Base-by-base conservation (phyloP, 2,888 invertebrate genomes). In the Plagodis pulveraria region DNA sequence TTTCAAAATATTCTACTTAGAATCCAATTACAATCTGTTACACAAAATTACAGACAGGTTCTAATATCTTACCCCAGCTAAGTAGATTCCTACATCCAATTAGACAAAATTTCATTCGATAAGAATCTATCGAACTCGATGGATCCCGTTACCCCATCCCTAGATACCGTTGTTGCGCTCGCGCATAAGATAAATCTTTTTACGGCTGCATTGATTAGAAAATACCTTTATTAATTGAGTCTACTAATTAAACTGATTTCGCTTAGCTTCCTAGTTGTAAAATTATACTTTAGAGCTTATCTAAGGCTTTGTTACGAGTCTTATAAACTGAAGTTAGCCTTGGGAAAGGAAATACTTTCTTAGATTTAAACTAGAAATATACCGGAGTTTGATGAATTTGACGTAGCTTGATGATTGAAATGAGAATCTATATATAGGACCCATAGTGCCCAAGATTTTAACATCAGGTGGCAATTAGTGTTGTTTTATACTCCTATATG, bases 161-260 rank as follows among this genome's bases (percentile, higher is more conserved):
- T 72, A 80, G 74, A 74, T 9, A 52, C 51, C 59, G 59, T 55
- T 59, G 54, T 52, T 72, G 77, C 72, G 70, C 70, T 55, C 48
- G 75, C 75, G 74, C 78, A 70, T 69, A 69, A 86, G 89, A 91
- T 91, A 89, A 85, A 91, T 90, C 89, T 90, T 89, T 89, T 89
- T 87, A 89, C 86, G 73, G 82, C 83, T 69, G 75, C 84, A 81
- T 82, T 88, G 89, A 91, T 91, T 90, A 88, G 87, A 89, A 90
- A 88, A 90, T 91, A 84, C 89, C 89, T 76, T 79, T 86, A 89
- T 86, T 89, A 87, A 91, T 89, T 83, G 86, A 84, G 75, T 78
- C 68, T 67, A 69, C 81, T 87, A 87, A 89, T 89, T 86, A 85
- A 82, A 81, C 67, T 66, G 71, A 80, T 86, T 83, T 79, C 60